These are phyloP conservation scores for Heliconius himera DNA, from an alignment of 1,140 invertebrate species.

Conservation along the genomic window DNA sequence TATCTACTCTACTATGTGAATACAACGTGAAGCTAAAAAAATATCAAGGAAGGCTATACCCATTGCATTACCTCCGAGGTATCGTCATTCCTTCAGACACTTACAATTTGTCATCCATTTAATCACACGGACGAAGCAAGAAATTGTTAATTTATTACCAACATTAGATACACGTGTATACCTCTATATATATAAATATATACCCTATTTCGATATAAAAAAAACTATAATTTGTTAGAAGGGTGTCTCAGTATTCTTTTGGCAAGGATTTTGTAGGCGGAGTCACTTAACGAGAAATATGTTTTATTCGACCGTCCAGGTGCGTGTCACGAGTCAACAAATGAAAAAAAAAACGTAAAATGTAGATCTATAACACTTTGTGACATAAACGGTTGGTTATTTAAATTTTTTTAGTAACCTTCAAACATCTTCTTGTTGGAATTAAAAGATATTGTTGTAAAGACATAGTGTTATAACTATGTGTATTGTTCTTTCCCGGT, in stretches of 20 bases:
- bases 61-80: no score
- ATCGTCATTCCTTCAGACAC: no score
- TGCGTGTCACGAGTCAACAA: slow-evolving; percentile 1
- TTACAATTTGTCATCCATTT: no score
- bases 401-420: background rate
- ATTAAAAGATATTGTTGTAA: no score
- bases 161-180: background rate
- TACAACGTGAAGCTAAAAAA: background rate
- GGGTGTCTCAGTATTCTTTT: background rate
- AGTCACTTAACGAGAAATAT: background rate
- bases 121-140: no score
- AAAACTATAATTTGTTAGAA: background rate
- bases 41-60: background rate
- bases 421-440: background rate
- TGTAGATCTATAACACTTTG: background rate
- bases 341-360: background rate
- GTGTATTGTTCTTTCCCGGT: no score
- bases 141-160: background rate
- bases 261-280: slow-evolving; percentile 1
- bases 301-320: background rate
- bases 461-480: no score
- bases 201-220: background rate
- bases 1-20: no score
- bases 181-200: background rate
- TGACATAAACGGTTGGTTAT: slow-evolving; percentile 5